These are phyloP conservation scores for Callipepla californica DNA, from an alignment of 2,113 vertebrate species.

Conservation along the genomic window DNA sequence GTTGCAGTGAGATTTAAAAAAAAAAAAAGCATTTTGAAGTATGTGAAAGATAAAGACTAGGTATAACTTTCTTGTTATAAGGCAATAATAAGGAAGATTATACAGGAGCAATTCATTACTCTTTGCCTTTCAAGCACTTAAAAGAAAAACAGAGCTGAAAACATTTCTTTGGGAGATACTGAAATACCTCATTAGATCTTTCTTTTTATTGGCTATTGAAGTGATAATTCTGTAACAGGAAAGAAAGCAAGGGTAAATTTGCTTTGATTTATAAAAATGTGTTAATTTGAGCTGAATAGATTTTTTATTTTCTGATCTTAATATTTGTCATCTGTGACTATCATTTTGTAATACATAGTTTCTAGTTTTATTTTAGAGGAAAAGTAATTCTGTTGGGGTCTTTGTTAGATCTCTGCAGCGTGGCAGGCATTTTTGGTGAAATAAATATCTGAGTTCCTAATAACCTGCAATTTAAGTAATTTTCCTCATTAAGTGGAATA, in stretches of 20 bases:
- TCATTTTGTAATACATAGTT: conserved; percentile 49
- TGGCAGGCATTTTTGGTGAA: not conserved
- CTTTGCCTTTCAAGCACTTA: conserved; percentile 47
- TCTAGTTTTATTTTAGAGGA: conserved; percentile 33
- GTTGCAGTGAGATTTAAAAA: not conserved
- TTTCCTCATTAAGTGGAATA: not conserved
- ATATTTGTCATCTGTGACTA: conserved; percentile 4
- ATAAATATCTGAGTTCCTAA: not conserved
- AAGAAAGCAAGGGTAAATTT: conserved; percentile 30
- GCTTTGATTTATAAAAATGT: conserved; percentile 65
- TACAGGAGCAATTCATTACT: conserved; percentile 40
- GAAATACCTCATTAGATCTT: conserved; percentile 64
- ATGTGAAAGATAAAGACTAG: not conserved
- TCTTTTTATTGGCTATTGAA: conserved; percentile 49
- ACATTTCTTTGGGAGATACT: conserved; percentile 59
- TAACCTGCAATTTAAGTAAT: not conserved
- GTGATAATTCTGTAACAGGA: conserved; percentile 64
- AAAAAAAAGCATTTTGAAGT: not conserved
- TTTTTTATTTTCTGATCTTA: conserved; percentile 47
- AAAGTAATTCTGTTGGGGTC: not conserved
- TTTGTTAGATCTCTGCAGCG: not conserved
- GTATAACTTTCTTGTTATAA: not conserved
- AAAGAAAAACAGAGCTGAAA: conserved; percentile 57
- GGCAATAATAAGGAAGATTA: not conserved
- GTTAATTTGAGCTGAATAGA: conserved; percentile 58